Evolutionary conservation across 2,113 vertebrate species (phyloP).

Genomic region (Cavia aperea): DNA sequence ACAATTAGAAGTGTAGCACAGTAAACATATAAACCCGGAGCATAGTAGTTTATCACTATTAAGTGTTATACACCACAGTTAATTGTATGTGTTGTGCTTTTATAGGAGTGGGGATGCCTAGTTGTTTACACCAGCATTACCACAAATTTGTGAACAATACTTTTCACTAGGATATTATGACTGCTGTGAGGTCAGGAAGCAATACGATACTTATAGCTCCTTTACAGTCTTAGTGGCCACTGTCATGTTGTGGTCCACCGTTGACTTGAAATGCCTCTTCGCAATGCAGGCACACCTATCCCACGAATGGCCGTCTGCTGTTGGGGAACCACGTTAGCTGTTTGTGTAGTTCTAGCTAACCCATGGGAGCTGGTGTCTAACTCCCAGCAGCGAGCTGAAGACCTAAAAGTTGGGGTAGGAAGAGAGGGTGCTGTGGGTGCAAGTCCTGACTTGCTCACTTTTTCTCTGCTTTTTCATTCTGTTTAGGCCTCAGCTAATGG

Average conservation of each 20-base stretch:
- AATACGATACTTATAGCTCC: not conserved
- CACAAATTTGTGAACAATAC: not conserved
- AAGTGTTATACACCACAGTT: not conserved
- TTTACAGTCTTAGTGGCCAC: not conserved
- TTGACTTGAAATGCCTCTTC: not conserved
- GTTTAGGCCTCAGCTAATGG: not conserved
- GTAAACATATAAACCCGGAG: not conserved
- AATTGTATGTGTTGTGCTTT: not conserved
- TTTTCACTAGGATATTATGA: not conserved
- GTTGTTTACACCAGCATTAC: not conserved
- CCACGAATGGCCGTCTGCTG: not conserved
- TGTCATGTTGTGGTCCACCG: not conserved
- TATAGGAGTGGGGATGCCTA: not conserved
- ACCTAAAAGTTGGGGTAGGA: not conserved
- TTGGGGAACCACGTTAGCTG: not conserved
- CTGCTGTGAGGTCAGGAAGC: not conserved
- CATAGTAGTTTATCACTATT: not conserved
- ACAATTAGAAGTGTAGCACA: not conserved
- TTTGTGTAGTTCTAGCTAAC: not conserved
- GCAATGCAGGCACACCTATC: not conserved
- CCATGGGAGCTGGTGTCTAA: not conserved
- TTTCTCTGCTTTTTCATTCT: not conserved
- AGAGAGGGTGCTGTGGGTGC: too few species aligned
- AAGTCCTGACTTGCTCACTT: not conserved
- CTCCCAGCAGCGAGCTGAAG: not conserved